These are phyloP conservation scores for Yponomeuta plumbellus DNA, from an alignment of 2,888 invertebrate genomes.

Conservation along the genomic window DNA sequence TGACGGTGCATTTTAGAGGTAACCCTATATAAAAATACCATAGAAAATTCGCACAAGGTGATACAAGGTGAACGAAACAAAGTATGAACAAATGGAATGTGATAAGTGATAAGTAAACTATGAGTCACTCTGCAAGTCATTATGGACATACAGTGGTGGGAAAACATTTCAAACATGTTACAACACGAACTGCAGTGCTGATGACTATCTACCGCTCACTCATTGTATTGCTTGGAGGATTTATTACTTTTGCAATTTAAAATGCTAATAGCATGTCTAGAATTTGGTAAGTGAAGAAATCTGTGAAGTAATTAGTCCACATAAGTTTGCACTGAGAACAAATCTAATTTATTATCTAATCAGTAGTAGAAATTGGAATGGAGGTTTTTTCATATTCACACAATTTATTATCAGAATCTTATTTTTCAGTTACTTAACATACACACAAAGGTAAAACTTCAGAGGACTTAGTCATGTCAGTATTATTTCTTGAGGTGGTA, in stretches of 20 bases:
- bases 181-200: slow-evolving; percentile 8
- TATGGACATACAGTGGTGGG: not conserved
- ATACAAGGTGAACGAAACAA: not conserved
- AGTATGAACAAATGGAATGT: not conserved
- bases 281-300: not conserved
- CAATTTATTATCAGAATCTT: too few species aligned
- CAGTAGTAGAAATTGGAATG: too few species aligned
- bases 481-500: too few species aligned
- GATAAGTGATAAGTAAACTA: slow-evolving; percentile 1
- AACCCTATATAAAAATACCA: not conserved
- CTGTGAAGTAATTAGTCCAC: too few species aligned
- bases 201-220: not conserved
- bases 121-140: slow-evolving; percentile 8
- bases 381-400: too few species aligned
- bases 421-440: too few species aligned
- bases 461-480: too few species aligned
- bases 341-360: too few species aligned
- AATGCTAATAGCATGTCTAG: not conserved
- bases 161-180: slow-evolving; percentile 10
- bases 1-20: too few species aligned
- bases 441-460: too few species aligned
- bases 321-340: not conserved
- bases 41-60: too few species aligned
- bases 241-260: not conserved
- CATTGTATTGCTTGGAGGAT: not conserved